Conservation (phyloP, 2,888 invertebrate genomes). For the Molorchus minor region DNA sequence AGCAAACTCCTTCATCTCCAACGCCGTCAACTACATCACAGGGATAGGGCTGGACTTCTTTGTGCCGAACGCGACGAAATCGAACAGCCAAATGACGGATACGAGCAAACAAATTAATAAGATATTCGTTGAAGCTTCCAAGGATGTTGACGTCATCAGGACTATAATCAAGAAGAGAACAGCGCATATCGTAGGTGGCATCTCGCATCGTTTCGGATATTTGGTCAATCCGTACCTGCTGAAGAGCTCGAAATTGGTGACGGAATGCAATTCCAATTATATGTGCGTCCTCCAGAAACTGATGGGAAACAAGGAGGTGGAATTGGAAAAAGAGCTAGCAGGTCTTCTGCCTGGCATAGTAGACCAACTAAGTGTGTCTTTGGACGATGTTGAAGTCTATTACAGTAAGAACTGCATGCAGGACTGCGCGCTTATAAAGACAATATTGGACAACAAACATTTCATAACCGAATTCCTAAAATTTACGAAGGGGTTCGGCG, state of each 20-base stretch:
- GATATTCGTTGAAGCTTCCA: neutral
- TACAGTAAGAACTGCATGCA: conserved; percentile 7
- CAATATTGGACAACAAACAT: conserved; percentile 4
- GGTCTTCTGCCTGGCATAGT: conserved; percentile 9
- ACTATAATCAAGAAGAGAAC: conserved; percentile 3
- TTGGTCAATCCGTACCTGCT: conserved; percentile 25
- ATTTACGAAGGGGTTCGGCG: neutral
- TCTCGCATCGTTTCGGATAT: neutral
- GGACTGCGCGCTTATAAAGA: conserved; percentile 27
- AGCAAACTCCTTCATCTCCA: neutral
- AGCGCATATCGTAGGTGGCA: neutral
- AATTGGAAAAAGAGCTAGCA: neutral
- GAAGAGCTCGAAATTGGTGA: conserved; percentile 8
- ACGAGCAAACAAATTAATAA: no score
- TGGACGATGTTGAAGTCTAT: conserved; percentile 4
- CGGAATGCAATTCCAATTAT: conserved; percentile 6
- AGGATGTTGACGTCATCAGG: conserved; percentile 20
- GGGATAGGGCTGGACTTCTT: neutral
- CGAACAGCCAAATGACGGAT: no score
- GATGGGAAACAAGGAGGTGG: conserved; percentile 4
- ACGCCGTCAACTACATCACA: neutral
- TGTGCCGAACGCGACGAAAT: neutral
- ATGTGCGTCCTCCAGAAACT: conserved; percentile 17
- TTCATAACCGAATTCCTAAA: neutral
- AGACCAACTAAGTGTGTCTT: neutral